A percentile compares a stretch with the other conserved stretches of the same genome.
These are phyloP conservation scores for Netelia inedita DNA, from an alignment of 2,888 invertebrate genomes.

Conservation along the genomic window DNA sequence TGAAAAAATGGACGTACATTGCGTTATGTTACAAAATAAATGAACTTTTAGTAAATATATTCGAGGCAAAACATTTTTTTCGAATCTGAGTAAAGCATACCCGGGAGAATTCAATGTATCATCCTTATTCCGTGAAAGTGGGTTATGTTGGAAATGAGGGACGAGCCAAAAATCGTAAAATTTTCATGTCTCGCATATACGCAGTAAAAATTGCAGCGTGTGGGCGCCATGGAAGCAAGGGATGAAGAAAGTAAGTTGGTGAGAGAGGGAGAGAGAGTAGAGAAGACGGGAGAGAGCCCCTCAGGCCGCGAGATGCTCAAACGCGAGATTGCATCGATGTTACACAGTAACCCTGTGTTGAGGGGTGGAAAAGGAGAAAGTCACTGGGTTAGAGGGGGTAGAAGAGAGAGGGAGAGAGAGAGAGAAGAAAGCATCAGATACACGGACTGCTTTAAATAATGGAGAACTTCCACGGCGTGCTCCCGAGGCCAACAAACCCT, in stretches of 20 bases:
- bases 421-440: slow-evolving; percentile 48
- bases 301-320: slow-evolving; percentile 47
- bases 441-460: slow-evolving; percentile 52
- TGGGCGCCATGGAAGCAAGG: neutral
- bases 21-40: too few species aligned
- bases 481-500: slow-evolving; percentile 39
- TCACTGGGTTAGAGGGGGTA: neutral
- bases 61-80: neutral
- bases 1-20: too few species aligned
- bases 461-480: slow-evolving; percentile 39
- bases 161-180: slow-evolving; percentile 24
- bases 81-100: neutral
- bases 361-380: slow-evolving; percentile 12
- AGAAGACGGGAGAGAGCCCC: slow-evolving; percentile 3
- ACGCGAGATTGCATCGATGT: slow-evolving; percentile 63
- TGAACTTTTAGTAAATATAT: too few species aligned
- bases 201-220: slow-evolving; percentile 33
- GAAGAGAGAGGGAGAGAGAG: slow-evolving; percentile 11
- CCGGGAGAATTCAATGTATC: neutral
- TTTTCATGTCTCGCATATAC: slow-evolving; percentile 7
- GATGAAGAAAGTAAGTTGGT: neutral
- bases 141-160: slow-evolving; percentile 20
- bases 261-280: neutral
- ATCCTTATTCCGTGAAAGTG: slow-evolving; percentile 12
- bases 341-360: slow-evolving; percentile 28